Conservation (phyloP, 2,888 invertebrate genomes). For the Arge pagana region DNA sequence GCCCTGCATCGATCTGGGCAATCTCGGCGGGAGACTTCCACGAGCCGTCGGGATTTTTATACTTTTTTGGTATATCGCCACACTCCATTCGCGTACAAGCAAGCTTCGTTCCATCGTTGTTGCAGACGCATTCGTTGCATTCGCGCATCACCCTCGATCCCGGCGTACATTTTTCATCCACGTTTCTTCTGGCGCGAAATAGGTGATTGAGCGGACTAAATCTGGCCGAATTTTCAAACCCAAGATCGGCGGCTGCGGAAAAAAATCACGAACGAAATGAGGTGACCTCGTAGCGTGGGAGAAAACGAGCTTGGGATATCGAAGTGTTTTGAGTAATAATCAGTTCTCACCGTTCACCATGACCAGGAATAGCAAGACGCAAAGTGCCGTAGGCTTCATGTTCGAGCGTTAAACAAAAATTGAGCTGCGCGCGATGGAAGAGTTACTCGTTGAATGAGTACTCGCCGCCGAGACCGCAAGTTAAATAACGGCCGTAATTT, state of each 20-base stretch:
- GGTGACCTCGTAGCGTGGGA: too few relatives aligned
- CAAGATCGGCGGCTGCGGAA: too few relatives aligned
- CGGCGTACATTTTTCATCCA: constrained; percentile 24
- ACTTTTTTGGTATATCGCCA: constrained; percentile 24
- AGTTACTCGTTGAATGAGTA: too few relatives aligned
- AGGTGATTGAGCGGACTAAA: too few relatives aligned
- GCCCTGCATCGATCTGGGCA: too few relatives aligned
- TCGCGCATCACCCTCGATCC: constrained; percentile 48
- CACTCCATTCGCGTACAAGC: constrained; percentile 34
- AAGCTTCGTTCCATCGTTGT: constrained; percentile 56
- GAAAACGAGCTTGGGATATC: too few relatives aligned
- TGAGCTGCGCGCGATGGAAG: too few relatives aligned
- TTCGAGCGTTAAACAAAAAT: constrained; percentile 1
- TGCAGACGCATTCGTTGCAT: constrained; percentile 66
- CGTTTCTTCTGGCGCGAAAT: constrained; percentile 2
- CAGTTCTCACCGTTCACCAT: background rate
- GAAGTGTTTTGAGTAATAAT: too few relatives aligned
- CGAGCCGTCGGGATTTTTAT: background rate
- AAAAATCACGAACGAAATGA: too few relatives aligned
- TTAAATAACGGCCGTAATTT: too few relatives aligned
- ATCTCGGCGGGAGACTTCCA: background rate
- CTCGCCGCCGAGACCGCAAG: too few relatives aligned
- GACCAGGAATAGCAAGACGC: background rate
- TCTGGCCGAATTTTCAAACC: too few relatives aligned
- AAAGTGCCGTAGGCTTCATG: background rate